Conservation (phyloP, 2,113 vertebrate species). For the Strix aluco region DNA sequence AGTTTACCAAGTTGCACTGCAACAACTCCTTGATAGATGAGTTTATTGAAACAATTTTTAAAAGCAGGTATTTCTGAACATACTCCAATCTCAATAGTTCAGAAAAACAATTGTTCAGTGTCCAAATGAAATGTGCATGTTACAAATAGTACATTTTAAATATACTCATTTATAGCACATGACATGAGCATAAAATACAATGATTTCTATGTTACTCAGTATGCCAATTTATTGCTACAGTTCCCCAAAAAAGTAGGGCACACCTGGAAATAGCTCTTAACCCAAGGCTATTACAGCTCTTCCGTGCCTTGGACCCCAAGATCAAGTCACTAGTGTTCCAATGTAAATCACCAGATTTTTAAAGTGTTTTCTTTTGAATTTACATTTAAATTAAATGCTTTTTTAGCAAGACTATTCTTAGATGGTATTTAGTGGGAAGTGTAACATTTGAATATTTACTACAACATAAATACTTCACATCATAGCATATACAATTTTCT, state of each 20-base stretch:
- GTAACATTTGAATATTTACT: slow-evolving; percentile 47
- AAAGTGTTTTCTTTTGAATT: background rate
- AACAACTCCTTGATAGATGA: background rate
- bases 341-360: background rate
- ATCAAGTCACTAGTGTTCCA: background rate
- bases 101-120: slow-evolving; percentile 28
- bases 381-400: background rate
- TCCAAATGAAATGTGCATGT: background rate
- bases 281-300: background rate
- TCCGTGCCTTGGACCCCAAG: background rate
- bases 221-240: slow-evolving; percentile 39
- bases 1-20: background rate
- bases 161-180: slow-evolving; percentile 28
- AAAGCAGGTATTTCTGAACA: slow-evolving; percentile 8
- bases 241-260: background rate
- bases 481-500: background rate
- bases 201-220: slow-evolving; percentile 11
- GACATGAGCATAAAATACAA: slow-evolving; percentile 24
- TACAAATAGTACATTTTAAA: background rate
- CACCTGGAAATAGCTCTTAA: background rate
- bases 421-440: slow-evolving; percentile 18
- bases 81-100: background rate
- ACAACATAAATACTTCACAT: slow-evolving; percentile 34
- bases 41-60: slow-evolving; percentile 42
- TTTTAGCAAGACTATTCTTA: background rate